These are phyloP conservation scores for Puffinus mauretanicus DNA, from an alignment of 2,113 vertebrate genomes.

Conservation along the genomic window DNA sequence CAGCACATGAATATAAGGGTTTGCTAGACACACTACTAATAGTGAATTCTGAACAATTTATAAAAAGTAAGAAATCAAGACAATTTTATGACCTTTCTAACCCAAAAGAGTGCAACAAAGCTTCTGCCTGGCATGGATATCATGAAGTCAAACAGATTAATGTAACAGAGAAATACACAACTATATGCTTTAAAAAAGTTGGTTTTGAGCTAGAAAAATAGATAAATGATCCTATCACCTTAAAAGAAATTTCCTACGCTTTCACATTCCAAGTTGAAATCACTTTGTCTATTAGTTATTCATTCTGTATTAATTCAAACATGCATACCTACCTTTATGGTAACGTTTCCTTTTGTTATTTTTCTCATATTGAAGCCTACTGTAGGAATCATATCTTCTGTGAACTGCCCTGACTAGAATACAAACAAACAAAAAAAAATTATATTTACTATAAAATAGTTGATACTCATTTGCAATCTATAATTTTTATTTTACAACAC, in stretches of 20 bases:
- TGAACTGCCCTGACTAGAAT: slow-evolving; percentile 84
- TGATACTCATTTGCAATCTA: background rate
- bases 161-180: background rate
- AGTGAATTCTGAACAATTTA: background rate
- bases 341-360: slow-evolving; percentile 72
- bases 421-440: background rate
- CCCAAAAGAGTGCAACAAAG: background rate
- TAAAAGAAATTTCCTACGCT: background rate
- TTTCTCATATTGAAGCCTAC: slow-evolving; percentile 90
- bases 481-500: background rate
- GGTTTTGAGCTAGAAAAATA: background rate
- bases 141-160: background rate
- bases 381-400: slow-evolving; percentile 90
- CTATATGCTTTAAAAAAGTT: background rate
- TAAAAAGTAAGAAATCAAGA: background rate
- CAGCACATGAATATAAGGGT: background rate
- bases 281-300: background rate
- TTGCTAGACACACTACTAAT: background rate
- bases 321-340: slow-evolving; percentile 65
- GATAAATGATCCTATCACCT: background rate
- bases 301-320: background rate
- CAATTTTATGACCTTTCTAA: background rate
- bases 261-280: background rate
- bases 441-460: slow-evolving; percentile 39
- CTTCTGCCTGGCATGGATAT: background rate